phyloP scores from a whole-genome alignment of 1,140 invertebrate species.

The Ridgeia piscesae region DNA sequence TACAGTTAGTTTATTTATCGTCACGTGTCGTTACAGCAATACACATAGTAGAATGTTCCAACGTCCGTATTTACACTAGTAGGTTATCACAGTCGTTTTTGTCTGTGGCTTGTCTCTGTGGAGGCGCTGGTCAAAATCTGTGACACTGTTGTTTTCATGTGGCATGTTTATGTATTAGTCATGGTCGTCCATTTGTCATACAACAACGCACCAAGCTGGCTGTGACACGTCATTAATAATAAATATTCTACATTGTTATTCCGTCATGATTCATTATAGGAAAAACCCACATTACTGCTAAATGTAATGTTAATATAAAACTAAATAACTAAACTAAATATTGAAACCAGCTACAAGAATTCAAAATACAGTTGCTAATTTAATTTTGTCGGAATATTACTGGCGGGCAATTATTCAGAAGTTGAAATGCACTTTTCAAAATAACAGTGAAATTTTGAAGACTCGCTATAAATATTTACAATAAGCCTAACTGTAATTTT shows the following conservation, averaged over 20 bases:
- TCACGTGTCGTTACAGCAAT: neutral
- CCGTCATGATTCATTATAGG: neutral
- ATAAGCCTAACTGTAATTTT: neutral
- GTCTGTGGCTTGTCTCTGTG: neutral
- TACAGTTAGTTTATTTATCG: neutral
- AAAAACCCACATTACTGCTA: neutral
- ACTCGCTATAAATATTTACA: neutral
- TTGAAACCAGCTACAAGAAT: neutral
- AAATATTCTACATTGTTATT: neutral
- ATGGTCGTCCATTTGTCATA: neutral
- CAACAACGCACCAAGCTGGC: neutral
- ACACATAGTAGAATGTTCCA: neutral
- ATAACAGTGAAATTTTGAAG: no score
- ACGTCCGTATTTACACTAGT: neutral
- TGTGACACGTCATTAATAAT: neutral
- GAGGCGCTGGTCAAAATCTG: neutral
- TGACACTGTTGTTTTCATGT: neutral
- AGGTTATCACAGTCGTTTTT: neutral
- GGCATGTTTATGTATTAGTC: neutral
- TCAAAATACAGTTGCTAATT: no score
- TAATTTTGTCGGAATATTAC: no score
- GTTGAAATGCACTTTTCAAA: no score
- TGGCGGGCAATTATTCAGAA: no score
- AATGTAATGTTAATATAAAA: neutral
- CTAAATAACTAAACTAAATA: neutral